Evolutionary conservation across 2,113 vertebrate species (phyloP).

Genomic region (Seriola quinqueradiata): DNA sequence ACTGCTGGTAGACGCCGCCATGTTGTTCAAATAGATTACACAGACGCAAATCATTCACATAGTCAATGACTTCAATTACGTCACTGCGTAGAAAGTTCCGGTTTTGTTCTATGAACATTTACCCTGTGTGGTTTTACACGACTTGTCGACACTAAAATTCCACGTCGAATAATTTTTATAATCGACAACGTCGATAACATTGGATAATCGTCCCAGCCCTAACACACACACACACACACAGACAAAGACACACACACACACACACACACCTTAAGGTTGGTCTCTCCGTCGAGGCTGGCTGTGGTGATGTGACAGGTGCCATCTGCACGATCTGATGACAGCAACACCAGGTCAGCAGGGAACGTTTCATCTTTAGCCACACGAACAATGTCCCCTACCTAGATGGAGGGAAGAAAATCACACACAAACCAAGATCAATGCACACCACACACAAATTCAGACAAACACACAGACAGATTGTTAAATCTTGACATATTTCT

Average conservation of each 20-base stretch:
- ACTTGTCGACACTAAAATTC: too few species aligned
- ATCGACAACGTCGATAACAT: too few species aligned
- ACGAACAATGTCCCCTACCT: conserved; percentile 98
- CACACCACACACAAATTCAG: neutral
- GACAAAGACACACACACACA: neutral
- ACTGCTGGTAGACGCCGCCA: too few species aligned
- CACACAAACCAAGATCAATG: neutral
- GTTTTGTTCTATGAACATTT: too few species aligned
- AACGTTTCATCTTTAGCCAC: conserved; percentile 99
- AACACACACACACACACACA: conserved; percentile 68
- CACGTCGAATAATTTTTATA: too few species aligned
- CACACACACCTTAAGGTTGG: conserved; percentile 93
- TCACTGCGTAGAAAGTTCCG: too few species aligned
- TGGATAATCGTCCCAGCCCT: too few species aligned
- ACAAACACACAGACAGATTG: neutral
- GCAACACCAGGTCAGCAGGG: conserved; percentile 93
- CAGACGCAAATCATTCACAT: too few species aligned
- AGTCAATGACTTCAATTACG: too few species aligned
- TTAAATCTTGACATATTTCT: neutral
- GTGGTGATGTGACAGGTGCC: conserved; percentile 98
- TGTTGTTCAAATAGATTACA: too few species aligned
- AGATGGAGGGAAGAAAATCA: conserved; percentile 18
- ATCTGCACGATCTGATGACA: conserved; percentile 93
- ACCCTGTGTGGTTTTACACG: too few species aligned
- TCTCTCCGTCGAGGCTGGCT: conserved; percentile 97